A percentile compares a stretch with the other conserved stretches of the same genome.
These are phyloP conservation scores for Colletes collaris DNA, from an alignment of 2,888 invertebrate genomes.

Conservation along the genomic window DNA sequence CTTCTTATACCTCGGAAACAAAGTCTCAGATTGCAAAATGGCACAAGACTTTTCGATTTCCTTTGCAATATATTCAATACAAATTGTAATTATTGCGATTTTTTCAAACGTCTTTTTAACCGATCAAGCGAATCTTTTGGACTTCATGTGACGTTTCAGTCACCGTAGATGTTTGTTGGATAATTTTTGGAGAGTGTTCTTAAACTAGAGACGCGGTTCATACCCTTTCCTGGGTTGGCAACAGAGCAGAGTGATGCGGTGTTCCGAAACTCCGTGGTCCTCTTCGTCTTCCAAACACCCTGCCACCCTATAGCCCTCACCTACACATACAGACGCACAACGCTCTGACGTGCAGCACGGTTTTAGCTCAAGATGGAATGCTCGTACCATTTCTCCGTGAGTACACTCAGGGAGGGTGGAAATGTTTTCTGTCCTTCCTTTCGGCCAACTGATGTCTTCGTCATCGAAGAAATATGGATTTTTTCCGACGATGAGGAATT, in stretches of 20 bases:
- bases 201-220: conserved; percentile 42
- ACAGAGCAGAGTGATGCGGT: conserved; percentile 72
- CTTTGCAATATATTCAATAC: too few relatives aligned
- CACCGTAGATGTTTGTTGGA: too few relatives aligned
- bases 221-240: conserved; percentile 69
- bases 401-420: conserved; percentile 56
- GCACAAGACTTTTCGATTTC: too few relatives aligned
- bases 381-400: conserved; percentile 65
- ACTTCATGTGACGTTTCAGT: too few relatives aligned
- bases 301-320: conserved; percentile 68
- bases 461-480: conserved; percentile 57
- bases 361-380: conserved; percentile 73
- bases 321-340: conserved; percentile 53
- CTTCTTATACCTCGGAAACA: too few relatives aligned
- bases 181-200: neutral
- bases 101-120: too few relatives aligned
- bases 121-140: too few relatives aligned
- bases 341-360: conserved; percentile 65
- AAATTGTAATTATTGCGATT: too few relatives aligned
- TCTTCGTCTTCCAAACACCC: conserved; percentile 75
- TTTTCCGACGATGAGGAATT: conserved; percentile 34
- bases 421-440: conserved; percentile 55
- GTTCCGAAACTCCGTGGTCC: conserved; percentile 74
- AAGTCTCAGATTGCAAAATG: too few relatives aligned
- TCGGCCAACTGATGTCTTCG: conserved; percentile 45